Base-by-base conservation (phyloP, 2,888 invertebrate species). In the Pristionchus mayeri region DNA sequence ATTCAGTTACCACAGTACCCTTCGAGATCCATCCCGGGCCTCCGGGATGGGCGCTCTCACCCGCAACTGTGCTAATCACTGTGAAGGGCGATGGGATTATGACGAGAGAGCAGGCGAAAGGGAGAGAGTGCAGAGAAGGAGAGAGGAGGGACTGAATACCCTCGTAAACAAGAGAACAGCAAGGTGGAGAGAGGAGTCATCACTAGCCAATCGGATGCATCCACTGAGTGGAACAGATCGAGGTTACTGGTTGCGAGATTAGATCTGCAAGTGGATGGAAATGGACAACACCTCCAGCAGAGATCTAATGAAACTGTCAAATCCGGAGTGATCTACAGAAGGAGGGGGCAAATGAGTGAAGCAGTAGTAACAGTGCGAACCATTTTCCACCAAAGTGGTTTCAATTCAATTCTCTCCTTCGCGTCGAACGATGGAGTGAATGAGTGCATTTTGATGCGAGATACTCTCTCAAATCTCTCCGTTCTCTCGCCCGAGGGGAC, bases 41-140 rank as follows among this genome's bases (percentile, higher is more conserved):
- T 71, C 4, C 71, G 71, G 71, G 71, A 24, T 40, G 40, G 1
- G 24, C 40, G 9, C 40, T 30, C 37, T 21, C 34, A 27, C 71
- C 21, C 13, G 71, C 71, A 71, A 71, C 71, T 71, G 71, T 71
- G 71, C 71, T 71, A 71, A 71, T 71, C 71, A 71, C 44, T 24
- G 40, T 37, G 54, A 78, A 78, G 78, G 50, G 52, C 52, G 54
- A 78, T 9, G 54, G 50, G 78, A 78, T 50, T 52, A 52, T 52
- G 34, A 78, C 30, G 6, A 76, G 76, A 76, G 50, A 44, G 50
- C 16, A 18, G 0, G 50, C 7, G 76, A 76, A 48, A 27, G 76
- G 30, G 63, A 63, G 63, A 63, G 63, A 18, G 63, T 63, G 63
- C 63, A 40, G 78, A 52, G 21, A 52, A 9, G 6, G 30, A 7